Evolutionary conservation across 2,888 invertebrate species (phyloP).

Genomic region (Branchipolynoe longqiensis): DNA sequence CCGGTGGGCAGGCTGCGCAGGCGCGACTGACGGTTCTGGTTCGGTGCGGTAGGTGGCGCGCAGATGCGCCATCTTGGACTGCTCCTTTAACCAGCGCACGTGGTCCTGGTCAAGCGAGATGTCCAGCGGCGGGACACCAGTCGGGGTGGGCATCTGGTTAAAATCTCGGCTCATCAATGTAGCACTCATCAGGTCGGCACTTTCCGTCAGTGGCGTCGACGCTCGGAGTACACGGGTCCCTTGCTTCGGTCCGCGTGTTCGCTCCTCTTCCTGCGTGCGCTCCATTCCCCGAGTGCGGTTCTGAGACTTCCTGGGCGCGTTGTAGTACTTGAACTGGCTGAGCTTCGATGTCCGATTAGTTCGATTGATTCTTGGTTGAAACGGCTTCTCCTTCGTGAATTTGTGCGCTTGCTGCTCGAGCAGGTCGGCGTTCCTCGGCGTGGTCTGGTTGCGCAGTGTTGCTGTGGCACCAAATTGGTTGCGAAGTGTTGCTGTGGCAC

Average conservation of each 20-base stretch:
- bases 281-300: background rate
- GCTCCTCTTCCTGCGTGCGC: background rate
- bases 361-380: slow-evolving; percentile 79
- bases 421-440: slow-evolving; percentile 70
- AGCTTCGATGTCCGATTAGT: slow-evolving; percentile 75
- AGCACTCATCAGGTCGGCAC: slow-evolving; percentile 69
- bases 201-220: slow-evolving; percentile 60
- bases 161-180: slow-evolving; percentile 78
- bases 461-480: background rate
- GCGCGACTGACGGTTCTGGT: background rate
- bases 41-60: slow-evolving; percentile 23
- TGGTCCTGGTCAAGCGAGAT: slow-evolving; percentile 80
- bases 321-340: slow-evolving; percentile 78
- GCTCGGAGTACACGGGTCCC: background rate
- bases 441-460: slow-evolving; percentile 4
- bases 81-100: slow-evolving; percentile 78
- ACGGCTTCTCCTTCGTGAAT: slow-evolving; percentile 79
- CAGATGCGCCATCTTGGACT: slow-evolving; percentile 60
- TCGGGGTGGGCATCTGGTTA: slow-evolving; percentile 64
- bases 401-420: slow-evolving; percentile 75
- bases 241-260: background rate
- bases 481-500: background rate
- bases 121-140: slow-evolving; percentile 77
- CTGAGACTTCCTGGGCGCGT: slow-evolving; percentile 71
- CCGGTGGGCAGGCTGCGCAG: background rate